These are phyloP conservation scores for Netelia fuscicornis DNA, from an alignment of 2,888 invertebrate species.

Conservation along the genomic window DNA sequence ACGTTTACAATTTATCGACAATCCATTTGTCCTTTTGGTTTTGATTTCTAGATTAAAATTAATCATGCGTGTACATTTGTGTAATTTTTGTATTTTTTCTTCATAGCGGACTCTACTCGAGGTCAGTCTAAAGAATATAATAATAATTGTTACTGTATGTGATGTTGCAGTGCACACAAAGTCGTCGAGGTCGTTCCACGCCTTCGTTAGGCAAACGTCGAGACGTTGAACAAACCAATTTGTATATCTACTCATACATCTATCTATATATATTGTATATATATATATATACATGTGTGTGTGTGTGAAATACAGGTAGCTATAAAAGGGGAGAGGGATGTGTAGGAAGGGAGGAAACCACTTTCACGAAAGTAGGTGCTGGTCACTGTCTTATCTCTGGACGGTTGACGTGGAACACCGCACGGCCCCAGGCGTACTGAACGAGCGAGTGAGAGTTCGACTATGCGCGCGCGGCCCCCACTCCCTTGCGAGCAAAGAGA, in stretches of 20 bases:
- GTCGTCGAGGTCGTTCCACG: conserved; percentile 52
- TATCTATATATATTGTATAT: background rate
- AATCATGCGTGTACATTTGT: too few species aligned
- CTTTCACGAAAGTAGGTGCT: conserved; percentile 61
- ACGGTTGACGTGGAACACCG: conserved; percentile 36
- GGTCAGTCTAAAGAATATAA: background rate
- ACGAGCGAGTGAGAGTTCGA: conserved; percentile 59
- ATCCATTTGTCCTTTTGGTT: too few species aligned
- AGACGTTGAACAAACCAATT: conserved; percentile 45
- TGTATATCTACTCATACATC: background rate
- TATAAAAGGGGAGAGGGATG: background rate
- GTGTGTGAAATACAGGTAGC: conserved; percentile 30
- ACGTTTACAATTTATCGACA: too few species aligned
- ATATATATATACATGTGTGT: background rate
- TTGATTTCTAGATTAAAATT: too few species aligned
- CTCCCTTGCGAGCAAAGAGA: conserved; percentile 3
- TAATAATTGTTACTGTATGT: background rate
- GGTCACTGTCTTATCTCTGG: conserved; percentile 38
- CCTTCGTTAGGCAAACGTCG: conserved; percentile 39
- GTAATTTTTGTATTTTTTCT: too few species aligned
- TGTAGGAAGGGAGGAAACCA: conserved; percentile 31
- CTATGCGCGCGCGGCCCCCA: conserved; percentile 28
- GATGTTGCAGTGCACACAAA: background rate
- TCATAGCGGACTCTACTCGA: too few species aligned
- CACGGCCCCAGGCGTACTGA: conserved; percentile 23